Percentiles rank a stretch among this genome's conserved stretches.
Evolutionary conservation across 2,113 vertebrate genomes (phyloP).

Genomic region (Phasianus colchicus): DNA sequence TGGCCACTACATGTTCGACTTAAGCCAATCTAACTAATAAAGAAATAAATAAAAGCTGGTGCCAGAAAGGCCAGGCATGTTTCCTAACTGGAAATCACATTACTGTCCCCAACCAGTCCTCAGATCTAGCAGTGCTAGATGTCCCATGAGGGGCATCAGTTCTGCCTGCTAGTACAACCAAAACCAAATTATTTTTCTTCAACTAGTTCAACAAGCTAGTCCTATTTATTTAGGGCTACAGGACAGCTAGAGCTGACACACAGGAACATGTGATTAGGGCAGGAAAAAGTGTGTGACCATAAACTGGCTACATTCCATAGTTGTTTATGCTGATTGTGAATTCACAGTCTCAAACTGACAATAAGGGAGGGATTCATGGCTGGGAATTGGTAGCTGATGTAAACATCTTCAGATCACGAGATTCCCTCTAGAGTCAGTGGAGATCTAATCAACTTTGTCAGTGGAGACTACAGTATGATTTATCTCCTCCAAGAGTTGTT

Average conservation of each 20-base stretch:
- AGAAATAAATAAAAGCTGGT: background rate
- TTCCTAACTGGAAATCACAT: background rate
- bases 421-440: conserved; percentile 2
- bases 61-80: background rate
- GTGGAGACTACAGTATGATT: background rate
- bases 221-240: conserved; percentile 2
- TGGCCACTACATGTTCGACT: background rate
- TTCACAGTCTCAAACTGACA: conserved; percentile 23
- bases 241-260: background rate
- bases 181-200: background rate
- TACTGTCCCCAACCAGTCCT: background rate
- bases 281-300: background rate
- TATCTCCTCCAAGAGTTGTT: conserved; percentile 12
- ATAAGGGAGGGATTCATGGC: conserved; percentile 24
- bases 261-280: background rate
- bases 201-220: conserved; percentile 9
- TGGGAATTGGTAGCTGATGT: conserved; percentile 4
- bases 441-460: conserved; percentile 54
- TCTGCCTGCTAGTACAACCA: background rate
- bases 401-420: conserved; percentile 22
- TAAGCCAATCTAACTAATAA: background rate
- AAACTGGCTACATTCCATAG: background rate
- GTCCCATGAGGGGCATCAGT: background rate
- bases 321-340: background rate
- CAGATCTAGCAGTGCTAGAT: background rate